Evolutionary conservation across 2,888 invertebrate genomes (phyloP), one percentile per base, ranked within the genome.

Genomic region (Ariolimax columbianus): DNA sequence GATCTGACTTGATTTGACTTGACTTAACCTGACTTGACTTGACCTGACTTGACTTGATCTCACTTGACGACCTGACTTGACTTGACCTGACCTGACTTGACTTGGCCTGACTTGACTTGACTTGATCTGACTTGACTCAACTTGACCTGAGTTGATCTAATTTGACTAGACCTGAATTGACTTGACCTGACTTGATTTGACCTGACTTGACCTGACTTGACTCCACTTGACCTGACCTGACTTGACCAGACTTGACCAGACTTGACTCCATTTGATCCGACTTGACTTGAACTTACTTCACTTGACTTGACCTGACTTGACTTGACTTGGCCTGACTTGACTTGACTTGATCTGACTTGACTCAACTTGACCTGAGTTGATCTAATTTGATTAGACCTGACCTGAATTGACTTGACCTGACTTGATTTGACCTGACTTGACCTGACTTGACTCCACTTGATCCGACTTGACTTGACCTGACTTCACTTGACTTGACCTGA

Each of bases 181-280:
- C n/a, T n/a, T n/a, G 73, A 73, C 36, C 36, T 73, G 40, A 73
- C 73, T 36, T 73, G 73, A 73, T 36, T 36, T 73, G 73, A 73
- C 73, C 36, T 73, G 73, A 73, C 73, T 36, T 73, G 73, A 73
- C 40, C 73, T 73, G 40, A 73, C 73, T 36, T 73, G 73, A 73
- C 73, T 36, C 14, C 36, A 68, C 68, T 33, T 68, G 68, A 68
- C 68, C 68, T 68, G 68, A 68, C 68, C 26, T 68, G 33, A 33
- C 68, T 30, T 33, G 33, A 68, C 30, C 68, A 14, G 68, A 51
- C 51, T 17, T 51, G 51, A 51, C 51, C 17, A 11, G 51, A 51
- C 51, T 51, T 51, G 51, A 51, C 51, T 51, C 23, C n/a, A 9
- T 3, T 36, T 40, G 26, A 43, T 47, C 47, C 17, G 51, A 77